phyloP scores from a whole-genome alignment of 1,140 invertebrate species.

The Charaxes varanes region DNA sequence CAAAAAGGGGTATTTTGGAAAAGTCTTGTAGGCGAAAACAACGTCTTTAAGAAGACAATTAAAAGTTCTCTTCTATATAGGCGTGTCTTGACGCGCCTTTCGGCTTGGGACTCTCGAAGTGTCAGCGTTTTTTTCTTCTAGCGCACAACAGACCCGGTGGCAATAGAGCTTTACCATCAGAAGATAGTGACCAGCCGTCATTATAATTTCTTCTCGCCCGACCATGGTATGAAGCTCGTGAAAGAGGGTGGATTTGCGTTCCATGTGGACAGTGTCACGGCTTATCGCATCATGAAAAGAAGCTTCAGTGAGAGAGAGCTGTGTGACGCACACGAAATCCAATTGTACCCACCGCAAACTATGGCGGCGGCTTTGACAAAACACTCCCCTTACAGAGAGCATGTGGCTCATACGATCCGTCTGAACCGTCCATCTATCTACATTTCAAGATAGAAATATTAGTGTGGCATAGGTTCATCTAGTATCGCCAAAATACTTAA shows the following conservation, averaged over 20 bases:
- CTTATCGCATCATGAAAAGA: slow-evolving; percentile 77
- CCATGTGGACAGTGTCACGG: slow-evolving; percentile 76
- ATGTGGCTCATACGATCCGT: too few relatives aligned
- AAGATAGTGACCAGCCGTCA: slow-evolving; percentile 52
- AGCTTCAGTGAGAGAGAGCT: slow-evolving; percentile 77
- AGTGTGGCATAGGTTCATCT: too few relatives aligned
- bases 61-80: too few relatives aligned
- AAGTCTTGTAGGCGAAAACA: too few relatives aligned
- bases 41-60: too few relatives aligned
- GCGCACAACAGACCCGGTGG: slow-evolving; percentile 75
- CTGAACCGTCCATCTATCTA: too few relatives aligned
- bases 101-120: too few relatives aligned
- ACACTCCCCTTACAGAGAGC: slow-evolving; percentile 77
- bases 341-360: slow-evolving; percentile 73
- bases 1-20: too few relatives aligned
- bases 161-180: slow-evolving; percentile 69
- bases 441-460: too few relatives aligned
- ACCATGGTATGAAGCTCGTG: slow-evolving; percentile 50
- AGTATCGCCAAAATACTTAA: too few relatives aligned
- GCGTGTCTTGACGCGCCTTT: too few relatives aligned
- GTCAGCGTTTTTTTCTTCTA: slow-evolving; percentile 44
- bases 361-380: slow-evolving; percentile 74
- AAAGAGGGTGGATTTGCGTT: slow-evolving; percentile 76
- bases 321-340: slow-evolving; percentile 77
- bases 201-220: slow-evolving; percentile 40